A percentile compares a stretch with the other conserved stretches of the same genome.
These are phyloP conservation scores for Bubalus kerabau DNA, from an alignment of 2,113 vertebrate species.

Conservation along the genomic window DNA sequence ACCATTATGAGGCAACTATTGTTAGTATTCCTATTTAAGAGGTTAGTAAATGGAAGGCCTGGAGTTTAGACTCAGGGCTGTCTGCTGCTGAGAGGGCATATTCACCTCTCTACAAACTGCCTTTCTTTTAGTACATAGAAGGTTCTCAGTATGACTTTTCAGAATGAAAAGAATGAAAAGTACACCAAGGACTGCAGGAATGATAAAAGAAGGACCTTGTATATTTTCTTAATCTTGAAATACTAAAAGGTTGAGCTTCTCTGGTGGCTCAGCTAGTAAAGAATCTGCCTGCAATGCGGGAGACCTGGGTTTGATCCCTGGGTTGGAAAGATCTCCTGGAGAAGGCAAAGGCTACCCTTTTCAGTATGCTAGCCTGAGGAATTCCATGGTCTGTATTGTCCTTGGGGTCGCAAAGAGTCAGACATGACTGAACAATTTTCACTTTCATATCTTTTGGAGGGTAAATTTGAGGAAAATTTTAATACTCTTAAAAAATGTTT, in stretches of 20 bases:
- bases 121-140: neutral
- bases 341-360: neutral
- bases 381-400: neutral
- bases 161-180: neutral
- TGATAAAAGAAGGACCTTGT: neutral
- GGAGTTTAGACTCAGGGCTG: neutral
- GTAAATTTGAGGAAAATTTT: neutral
- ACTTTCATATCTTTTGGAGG: neutral
- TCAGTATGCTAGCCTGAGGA: neutral
- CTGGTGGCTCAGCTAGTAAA: neutral
- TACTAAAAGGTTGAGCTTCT: neutral
- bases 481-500: neutral
- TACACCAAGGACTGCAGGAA: neutral
- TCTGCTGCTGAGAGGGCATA: too few relatives aligned
- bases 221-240: neutral
- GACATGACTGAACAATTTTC: neutral
- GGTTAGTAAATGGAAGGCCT: neutral
- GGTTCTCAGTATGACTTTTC: neutral
- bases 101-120: neutral
- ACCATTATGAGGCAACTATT: neutral
- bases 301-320: neutral
- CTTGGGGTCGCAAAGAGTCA: neutral
- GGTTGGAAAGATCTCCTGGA: neutral
- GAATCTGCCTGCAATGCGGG: neutral
- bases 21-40: neutral